Percentiles rank a stretch among this genome's conserved stretches.
These are phyloP conservation scores for Zalophus californianus DNA, from an alignment of 2,797 vertebrate genomes.

Conservation along the genomic window DNA sequence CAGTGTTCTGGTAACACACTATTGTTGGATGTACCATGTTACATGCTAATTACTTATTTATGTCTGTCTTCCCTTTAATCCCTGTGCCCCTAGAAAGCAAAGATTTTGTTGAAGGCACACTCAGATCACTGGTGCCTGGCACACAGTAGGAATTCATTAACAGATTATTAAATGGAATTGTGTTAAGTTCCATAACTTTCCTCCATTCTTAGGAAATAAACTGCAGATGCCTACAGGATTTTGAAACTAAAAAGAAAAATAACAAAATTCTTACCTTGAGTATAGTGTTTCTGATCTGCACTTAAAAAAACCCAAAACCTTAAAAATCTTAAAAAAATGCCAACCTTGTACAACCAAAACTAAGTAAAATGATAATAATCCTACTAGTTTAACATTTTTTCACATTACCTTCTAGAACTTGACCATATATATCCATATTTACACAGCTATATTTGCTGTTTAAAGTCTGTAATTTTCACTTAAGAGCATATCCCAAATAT, in stretches of 20 bases:
- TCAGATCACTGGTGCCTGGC: neutral
- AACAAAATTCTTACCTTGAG: neutral
- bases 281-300: neutral
- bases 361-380: neutral
- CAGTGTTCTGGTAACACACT: neutral
- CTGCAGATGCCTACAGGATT: neutral
- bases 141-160: neutral
- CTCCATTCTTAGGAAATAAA: neutral
- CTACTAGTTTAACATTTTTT: neutral
- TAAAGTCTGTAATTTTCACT: conserved; percentile 10
- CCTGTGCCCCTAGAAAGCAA: neutral
- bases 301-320: neutral
- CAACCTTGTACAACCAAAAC: neutral
- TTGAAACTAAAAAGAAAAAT: neutral
- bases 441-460: neutral
- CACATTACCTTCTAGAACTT: neutral
- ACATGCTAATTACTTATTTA: neutral
- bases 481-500: neutral
- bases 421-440: neutral
- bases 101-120: neutral
- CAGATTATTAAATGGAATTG: neutral
- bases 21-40: neutral
- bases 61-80: neutral
- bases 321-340: neutral
- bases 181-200: neutral